Conservation (phyloP, 2,888 invertebrate species). For the Phania funesta region DNA sequence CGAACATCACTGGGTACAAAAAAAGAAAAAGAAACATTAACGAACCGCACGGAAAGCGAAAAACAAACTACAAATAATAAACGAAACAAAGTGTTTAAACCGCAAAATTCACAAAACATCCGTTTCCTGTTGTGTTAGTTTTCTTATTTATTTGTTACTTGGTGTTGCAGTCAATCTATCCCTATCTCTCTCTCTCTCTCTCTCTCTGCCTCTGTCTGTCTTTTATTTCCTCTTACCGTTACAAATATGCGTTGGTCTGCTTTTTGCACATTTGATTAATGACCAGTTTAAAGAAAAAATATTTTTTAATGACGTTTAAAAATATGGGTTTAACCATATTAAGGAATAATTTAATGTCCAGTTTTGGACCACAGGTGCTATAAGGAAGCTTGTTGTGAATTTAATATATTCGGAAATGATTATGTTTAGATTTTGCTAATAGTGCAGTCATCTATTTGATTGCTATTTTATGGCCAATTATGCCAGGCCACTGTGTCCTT, state of each 20-base stretch:
- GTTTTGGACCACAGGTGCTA: not conserved
- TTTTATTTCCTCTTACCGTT: not conserved
- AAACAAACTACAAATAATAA: constrained; percentile 27
- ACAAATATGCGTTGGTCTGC: too few relatives aligned
- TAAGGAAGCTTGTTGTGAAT: not conserved
- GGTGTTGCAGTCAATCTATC: not conserved
- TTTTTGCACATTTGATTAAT: not conserved
- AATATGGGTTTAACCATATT: not conserved
- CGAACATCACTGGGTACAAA: constrained; percentile 34
- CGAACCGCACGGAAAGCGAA: not conserved
- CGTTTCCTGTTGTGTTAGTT: constrained; percentile 62
- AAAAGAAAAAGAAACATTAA: constrained; percentile 41
- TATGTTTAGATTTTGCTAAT: too few relatives aligned
- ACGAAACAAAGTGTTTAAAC: constrained; percentile 63
- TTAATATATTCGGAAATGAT: not conserved
- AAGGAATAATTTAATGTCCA: not conserved
- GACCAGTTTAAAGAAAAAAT: not conserved
- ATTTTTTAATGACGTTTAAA: not conserved
- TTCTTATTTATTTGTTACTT: constrained; percentile 41
- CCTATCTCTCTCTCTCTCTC: not conserved
- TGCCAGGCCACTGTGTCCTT: too few relatives aligned
- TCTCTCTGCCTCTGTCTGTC: not conserved
- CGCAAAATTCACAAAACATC: constrained; percentile 66
- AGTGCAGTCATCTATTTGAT: too few relatives aligned
- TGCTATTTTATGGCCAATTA: too few relatives aligned